Conservation (phyloP, 1,140 invertebrate genomes). For the Idris sp. region DNA sequence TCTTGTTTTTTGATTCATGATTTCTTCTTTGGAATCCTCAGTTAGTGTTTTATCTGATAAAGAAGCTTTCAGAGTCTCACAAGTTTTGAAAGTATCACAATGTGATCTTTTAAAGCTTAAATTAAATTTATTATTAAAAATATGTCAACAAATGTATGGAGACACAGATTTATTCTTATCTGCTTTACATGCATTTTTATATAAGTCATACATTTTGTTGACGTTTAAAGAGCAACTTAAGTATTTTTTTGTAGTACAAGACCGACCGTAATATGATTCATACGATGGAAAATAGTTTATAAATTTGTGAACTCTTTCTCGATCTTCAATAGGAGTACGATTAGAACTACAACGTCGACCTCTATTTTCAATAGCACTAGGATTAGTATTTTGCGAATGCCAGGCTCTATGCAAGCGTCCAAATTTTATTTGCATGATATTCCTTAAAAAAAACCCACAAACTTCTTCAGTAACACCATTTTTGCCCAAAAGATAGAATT, state of each 20-base stretch:
- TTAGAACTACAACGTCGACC: constrained; percentile 4
- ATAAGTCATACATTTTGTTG: constrained; percentile 15
- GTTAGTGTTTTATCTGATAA: neutral
- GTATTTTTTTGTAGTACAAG: constrained; percentile 17
- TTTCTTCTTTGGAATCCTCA: neutral
- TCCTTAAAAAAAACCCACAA: constrained; percentile 9
- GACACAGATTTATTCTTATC: constrained; percentile 24
- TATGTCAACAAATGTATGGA: constrained; percentile 11
- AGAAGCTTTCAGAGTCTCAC: constrained; percentile 5
- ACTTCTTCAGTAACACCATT: constrained; percentile 7
- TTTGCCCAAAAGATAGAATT: neutral
- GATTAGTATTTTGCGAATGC: constrained; percentile 2
- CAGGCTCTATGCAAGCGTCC: constrained; percentile 1
- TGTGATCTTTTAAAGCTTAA: constrained; percentile 17
- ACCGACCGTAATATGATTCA: constrained; percentile 26
- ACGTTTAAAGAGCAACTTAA: constrained; percentile 2
- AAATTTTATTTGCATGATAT: constrained; percentile 8
- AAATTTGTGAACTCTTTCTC: constrained; percentile 9
- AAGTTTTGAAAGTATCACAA: constrained; percentile 14
- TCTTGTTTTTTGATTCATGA: neutral
- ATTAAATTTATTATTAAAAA: constrained; percentile 32
- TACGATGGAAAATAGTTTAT: constrained; percentile 24
- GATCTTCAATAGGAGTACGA: neutral
- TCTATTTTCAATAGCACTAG: neutral
- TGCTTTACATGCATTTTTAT: constrained; percentile 5